These are phyloP conservation scores for Pavo muticus DNA, from an alignment of 2,113 vertebrate genomes.

Conservation along the genomic window DNA sequence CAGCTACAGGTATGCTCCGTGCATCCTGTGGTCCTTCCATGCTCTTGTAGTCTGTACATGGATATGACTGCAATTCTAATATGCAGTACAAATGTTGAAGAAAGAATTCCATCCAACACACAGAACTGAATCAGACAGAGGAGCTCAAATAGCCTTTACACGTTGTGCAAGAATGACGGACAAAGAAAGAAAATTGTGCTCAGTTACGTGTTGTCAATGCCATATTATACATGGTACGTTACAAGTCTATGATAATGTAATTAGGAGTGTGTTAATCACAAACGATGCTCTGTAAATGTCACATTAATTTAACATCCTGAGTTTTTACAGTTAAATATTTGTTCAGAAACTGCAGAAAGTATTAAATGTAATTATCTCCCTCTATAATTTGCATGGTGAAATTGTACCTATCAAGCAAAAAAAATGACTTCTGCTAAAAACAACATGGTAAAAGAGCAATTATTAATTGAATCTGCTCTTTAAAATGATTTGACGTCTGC, in stretches of 20 bases:
- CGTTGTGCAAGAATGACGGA: neutral
- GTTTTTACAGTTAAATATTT: conserved; percentile 49
- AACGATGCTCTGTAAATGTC: neutral
- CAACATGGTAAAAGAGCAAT: conserved; percentile 33
- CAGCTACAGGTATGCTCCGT: neutral
- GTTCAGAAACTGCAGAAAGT: conserved; percentile 49
- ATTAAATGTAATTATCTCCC: neutral
- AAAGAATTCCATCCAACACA: neutral
- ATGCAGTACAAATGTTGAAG: neutral
- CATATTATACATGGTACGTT: neutral
- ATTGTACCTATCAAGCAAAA: conserved; percentile 49
- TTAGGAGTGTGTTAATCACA: conserved; percentile 18
- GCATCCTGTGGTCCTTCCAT: neutral
- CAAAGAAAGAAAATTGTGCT: neutral
- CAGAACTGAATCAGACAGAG: neutral
- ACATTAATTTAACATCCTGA: conserved; percentile 7
- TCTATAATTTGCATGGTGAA: conserved; percentile 14
- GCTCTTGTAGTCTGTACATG: neutral
- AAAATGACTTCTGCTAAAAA: conserved; percentile 50
- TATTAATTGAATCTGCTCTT: conserved; percentile 55
- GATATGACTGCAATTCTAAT: neutral
- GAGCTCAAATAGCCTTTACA: neutral
- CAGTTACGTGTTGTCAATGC: neutral
- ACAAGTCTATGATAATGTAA: neutral
- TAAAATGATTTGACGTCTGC: conserved; percentile 33